Percentiles rank a stretch among this genome's conserved stretches.
Evolutionary conservation across 35 echinoderm and acorn worm species (phyloP).

Genomic region (Amphiura filiformis): DNA sequence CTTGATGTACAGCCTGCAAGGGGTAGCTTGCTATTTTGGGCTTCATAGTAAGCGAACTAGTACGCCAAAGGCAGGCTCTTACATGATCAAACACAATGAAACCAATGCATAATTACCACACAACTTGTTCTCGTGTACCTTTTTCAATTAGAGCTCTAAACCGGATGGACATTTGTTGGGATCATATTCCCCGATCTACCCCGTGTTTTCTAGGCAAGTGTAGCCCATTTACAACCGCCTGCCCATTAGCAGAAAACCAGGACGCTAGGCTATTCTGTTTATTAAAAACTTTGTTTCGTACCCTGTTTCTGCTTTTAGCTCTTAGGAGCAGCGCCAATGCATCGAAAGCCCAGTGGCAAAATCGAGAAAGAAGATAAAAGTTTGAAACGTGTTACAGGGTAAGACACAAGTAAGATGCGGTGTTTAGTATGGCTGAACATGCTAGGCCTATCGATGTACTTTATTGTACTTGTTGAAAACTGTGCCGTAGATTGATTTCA

Average conservation of each 20-base stretch:
- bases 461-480: background rate
- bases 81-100: background rate
- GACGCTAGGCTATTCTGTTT: background rate
- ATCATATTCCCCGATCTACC: background rate
- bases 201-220: background rate
- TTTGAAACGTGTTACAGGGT: background rate
- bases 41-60: background rate
- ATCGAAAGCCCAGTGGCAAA: background rate
- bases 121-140: slow-evolving; percentile 2
- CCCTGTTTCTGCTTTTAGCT: background rate
- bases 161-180: background rate
- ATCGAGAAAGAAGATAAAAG: background rate
- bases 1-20: background rate
- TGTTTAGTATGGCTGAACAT: slow-evolving; percentile 2
- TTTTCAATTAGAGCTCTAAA: slow-evolving; percentile 11
- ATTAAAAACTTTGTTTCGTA: slow-evolving; percentile 3
- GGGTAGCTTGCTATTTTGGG: background rate
- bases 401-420: background rate
- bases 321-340: background rate
- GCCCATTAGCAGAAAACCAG: slow-evolving; percentile 1
- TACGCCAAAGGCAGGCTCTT: slow-evolving; percentile 7
- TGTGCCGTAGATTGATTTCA: no score
- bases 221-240: background rate
- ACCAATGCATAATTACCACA: background rate
- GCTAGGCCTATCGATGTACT: slow-evolving; percentile 5